A percentile compares a stretch with the other conserved stretches of the same genome.
phyloP scores from a whole-genome alignment of 2,888 invertebrate genomes.

The Graphium colonna region DNA sequence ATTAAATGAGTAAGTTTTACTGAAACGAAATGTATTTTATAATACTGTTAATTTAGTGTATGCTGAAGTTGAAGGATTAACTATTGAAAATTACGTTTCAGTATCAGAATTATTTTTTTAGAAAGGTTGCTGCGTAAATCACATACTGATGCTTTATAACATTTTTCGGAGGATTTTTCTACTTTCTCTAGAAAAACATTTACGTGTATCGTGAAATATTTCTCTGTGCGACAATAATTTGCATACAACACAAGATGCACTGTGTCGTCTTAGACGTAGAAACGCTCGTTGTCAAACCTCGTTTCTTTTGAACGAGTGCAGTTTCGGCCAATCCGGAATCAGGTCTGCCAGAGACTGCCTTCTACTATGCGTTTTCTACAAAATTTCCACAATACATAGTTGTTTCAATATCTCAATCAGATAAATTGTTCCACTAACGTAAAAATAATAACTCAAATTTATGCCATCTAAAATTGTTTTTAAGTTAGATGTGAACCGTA shows the following conservation, averaged over 20 bases:
- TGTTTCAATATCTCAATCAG: conserved; percentile 22
- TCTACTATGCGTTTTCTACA: conserved; percentile 81
- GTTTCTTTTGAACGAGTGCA: conserved; percentile 89
- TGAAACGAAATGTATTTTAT: no score
- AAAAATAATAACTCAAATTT: neutral
- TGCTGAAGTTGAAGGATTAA: no score
- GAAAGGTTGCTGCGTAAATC: no score
- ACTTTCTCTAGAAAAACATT: conserved; percentile 44
- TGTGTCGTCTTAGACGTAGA: conserved; percentile 60
- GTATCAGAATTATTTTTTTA: no score
- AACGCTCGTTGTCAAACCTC: conserved; percentile 86
- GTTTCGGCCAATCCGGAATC: conserved; percentile 97
- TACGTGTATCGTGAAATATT: conserved; percentile 44
- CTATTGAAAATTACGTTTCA: no score
- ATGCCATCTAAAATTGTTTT: neutral
- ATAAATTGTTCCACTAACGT: neutral
- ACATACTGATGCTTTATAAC: no score
- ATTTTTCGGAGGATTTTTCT: conserved; percentile 25
- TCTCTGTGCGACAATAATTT: conserved; percentile 59
- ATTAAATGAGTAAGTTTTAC: no score
- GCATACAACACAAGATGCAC: conserved; percentile 69
- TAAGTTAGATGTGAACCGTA: neutral
- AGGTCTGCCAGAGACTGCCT: conserved; percentile 95
- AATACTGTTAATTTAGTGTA: no score
- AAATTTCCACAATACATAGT: conserved; percentile 68